phyloP scores from a whole-genome alignment of 1,140 invertebrate species.

The Meloidogyne chitwoodi region DNA sequence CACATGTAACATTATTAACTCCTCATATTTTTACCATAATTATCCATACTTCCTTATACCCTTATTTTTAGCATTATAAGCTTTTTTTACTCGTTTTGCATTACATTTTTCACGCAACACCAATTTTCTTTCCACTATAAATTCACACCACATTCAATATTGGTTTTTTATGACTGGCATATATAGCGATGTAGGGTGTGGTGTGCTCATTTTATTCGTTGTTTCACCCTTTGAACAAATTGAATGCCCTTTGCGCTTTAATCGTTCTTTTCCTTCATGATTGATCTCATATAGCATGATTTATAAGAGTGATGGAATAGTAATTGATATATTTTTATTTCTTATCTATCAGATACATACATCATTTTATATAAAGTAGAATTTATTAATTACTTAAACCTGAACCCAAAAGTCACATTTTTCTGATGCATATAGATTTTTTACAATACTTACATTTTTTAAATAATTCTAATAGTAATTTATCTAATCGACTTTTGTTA shows the following conservation, averaged over 20 bases:
- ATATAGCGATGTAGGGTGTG: not conserved
- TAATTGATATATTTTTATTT: not conserved
- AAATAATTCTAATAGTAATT: too few relatives aligned
- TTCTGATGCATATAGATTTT: too few relatives aligned
- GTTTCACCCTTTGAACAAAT: not conserved
- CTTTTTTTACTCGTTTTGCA: not conserved
- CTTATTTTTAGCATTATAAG: not conserved
- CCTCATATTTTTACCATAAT: not conserved
- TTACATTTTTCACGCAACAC: not conserved
- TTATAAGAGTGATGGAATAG: not conserved
- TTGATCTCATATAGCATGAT: constrained; percentile 6
- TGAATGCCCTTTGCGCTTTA: not conserved
- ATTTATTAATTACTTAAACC: not conserved
- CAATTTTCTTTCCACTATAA: not conserved
- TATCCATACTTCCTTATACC: not conserved
- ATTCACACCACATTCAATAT: not conserved
- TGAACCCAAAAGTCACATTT: too few relatives aligned
- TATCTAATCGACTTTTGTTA: too few relatives aligned
- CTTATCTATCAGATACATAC: not conserved
- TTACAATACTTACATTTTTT: too few relatives aligned
- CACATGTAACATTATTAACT: too few relatives aligned
- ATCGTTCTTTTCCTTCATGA: constrained; percentile 5
- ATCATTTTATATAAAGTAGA: not conserved
- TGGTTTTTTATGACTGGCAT: not conserved
- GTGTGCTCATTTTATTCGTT: not conserved